A percentile compares a stretch with the other conserved stretches of the same genome.
These are phyloP conservation scores for Agapornis roseicollis DNA, from an alignment of 2,113 vertebrate species.

Conservation along the genomic window DNA sequence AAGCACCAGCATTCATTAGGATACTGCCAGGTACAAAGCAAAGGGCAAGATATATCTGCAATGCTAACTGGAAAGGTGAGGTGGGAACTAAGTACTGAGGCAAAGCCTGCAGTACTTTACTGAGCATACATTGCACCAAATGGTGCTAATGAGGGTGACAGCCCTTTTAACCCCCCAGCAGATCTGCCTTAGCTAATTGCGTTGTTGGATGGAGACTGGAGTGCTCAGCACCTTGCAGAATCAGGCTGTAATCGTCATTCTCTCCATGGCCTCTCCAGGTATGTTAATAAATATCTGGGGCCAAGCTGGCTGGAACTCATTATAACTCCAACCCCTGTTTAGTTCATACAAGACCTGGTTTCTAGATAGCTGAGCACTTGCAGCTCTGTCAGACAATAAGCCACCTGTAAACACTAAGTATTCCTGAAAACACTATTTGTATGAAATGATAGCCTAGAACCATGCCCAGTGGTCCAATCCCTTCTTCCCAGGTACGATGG, in stretches of 20 bases:
- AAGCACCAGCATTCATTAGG: not conserved
- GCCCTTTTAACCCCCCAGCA: not conserved
- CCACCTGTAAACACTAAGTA: not conserved
- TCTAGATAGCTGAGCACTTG: not conserved
- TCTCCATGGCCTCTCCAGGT: not conserved
- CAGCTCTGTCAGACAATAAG: not conserved
- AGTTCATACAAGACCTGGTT: not conserved
- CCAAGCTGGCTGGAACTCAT: not conserved
- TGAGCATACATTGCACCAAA: not conserved
- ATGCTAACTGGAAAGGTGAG: not conserved
- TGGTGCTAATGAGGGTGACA: not conserved
- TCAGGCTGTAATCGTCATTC: not conserved
- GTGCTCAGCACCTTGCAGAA: not conserved
- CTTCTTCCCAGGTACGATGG: not conserved
- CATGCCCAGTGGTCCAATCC: not conserved
- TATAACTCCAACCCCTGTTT: not conserved
- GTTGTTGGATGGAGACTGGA: not conserved
- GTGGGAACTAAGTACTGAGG: not conserved
- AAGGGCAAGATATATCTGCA: not conserved
- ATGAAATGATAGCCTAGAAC: not conserved
- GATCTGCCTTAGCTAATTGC: not conserved
- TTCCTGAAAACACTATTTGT: not conserved
- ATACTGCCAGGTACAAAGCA: not conserved
- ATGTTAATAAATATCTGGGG: not conserved
- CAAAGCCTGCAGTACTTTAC: not conserved